phyloP scores from a whole-genome alignment of 2,888 invertebrate genomes.

The Acheta domesticus region DNA sequence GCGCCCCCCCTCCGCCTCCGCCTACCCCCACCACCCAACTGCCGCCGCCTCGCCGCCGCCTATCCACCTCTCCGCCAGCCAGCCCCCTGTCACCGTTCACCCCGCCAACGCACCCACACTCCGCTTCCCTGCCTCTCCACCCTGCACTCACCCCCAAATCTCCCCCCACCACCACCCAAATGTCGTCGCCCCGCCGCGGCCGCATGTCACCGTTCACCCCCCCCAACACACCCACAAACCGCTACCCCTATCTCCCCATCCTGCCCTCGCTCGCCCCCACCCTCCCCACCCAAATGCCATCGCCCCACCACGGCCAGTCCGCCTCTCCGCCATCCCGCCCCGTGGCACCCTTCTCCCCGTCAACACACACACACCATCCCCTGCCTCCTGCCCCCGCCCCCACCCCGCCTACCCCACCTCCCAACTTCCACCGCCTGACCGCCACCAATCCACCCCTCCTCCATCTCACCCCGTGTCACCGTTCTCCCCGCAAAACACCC shows the following conservation, averaged over 20 bases:
- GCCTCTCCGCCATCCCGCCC: not conserved
- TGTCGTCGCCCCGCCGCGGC: no score
- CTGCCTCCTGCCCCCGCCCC: not conserved
- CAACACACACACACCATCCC: not conserved
- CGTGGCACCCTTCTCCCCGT: not conserved
- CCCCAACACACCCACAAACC: no score
- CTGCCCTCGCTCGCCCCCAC: not conserved
- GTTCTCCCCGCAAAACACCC: no score
- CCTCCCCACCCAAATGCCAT: not conserved
- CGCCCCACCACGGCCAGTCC: not conserved
- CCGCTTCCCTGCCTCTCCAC: no score
- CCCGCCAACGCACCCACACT: no score
- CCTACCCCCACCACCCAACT: not conserved
- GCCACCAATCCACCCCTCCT: not conserved
- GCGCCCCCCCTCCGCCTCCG: not conserved
- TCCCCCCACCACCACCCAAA: no score
- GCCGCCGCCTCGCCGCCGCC: not conserved
- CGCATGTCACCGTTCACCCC: no score
- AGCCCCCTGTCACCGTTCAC: not conserved
- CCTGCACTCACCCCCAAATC: no score
- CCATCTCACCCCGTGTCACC: not conserved
- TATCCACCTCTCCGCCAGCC: not conserved
- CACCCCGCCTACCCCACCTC: not conserved
- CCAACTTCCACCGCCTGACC: not conserved
- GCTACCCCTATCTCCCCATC: no score